These are phyloP conservation scores for Emmelina monodactyla DNA, from an alignment of 2,888 invertebrate species.

Conservation along the genomic window DNA sequence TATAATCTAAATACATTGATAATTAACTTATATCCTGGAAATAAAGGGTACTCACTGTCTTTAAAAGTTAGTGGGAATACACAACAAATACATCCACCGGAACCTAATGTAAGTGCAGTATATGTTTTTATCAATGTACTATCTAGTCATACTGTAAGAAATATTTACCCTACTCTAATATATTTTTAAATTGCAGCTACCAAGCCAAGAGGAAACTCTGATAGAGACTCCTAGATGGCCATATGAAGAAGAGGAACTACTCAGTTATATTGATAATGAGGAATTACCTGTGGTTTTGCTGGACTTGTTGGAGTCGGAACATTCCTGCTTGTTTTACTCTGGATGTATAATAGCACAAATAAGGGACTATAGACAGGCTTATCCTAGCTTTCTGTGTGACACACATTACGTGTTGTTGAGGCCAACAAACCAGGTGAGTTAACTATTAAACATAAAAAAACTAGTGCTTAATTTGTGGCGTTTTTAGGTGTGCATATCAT, in stretches of 20 bases:
- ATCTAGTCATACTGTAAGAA: too few relatives aligned
- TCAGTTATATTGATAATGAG: constrained; percentile 89
- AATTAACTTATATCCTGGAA: constrained; percentile 89
- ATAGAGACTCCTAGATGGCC: constrained; percentile 84
- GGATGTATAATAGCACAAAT: constrained; percentile 93
- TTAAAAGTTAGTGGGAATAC: constrained; percentile 68
- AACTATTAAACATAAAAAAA: constrained; percentile 23
- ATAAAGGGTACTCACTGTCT: constrained; percentile 86
- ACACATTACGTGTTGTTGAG: constrained; percentile 86
- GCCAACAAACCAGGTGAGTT: constrained; percentile 89
- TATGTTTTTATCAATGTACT: too few relatives aligned
- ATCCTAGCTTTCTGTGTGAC: constrained; percentile 79
- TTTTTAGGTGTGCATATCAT: too few relatives aligned
- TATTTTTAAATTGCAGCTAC: constrained; percentile 22
- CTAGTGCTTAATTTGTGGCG: too few relatives aligned
- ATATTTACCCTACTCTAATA: too few relatives aligned
- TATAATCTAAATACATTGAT: constrained; percentile 90
- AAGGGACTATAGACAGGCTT: constrained; percentile 85
- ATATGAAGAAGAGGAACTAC: constrained; percentile 87
- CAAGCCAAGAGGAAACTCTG: constrained; percentile 68
- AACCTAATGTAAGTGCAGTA: constrained; percentile 45
- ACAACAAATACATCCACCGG: constrained; percentile 47
- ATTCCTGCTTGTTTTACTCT: constrained; percentile 87
- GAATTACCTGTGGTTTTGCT: constrained; percentile 87
- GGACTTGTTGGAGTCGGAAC: constrained; percentile 82